These are phyloP conservation scores for Entomyzon cyanotis DNA, from an alignment of 2,113 vertebrate species.

Conservation along the genomic window DNA sequence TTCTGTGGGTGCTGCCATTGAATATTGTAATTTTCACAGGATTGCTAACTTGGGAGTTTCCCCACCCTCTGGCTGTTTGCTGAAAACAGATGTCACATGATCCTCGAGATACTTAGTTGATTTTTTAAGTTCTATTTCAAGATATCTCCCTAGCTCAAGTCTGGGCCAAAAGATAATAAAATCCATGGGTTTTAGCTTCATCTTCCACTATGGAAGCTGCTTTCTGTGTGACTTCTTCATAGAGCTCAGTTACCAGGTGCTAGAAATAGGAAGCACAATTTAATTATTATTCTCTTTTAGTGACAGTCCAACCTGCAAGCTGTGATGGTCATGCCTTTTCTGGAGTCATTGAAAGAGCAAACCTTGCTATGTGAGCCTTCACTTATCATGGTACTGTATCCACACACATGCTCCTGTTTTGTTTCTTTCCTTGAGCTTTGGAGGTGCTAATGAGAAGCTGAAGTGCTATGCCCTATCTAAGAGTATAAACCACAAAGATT, in stretches of 20 bases:
- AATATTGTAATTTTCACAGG: neutral
- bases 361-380: neutral
- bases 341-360: neutral
- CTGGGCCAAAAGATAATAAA: neutral
- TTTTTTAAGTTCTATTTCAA: neutral
- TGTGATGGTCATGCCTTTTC: neutral
- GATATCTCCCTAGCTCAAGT: neutral
- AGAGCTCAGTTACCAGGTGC: neutral
- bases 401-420: neutral
- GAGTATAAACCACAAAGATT: neutral
- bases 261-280: neutral
- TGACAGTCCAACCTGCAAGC: neutral
- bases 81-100: neutral
- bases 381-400: neutral
- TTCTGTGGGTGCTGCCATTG: neutral
- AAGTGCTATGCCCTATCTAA: neutral
- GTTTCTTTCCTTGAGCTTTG: neutral
- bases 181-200: neutral
- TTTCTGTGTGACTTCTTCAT: neutral
- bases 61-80: neutral
- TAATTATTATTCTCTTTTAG: neutral
- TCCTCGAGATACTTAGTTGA: neutral
- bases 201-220: neutral
- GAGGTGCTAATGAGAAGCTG: neutral
- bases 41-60: conserved; percentile 1